Conservation (phyloP, 2,888 invertebrate species). For the Athalia circularis region DNA sequence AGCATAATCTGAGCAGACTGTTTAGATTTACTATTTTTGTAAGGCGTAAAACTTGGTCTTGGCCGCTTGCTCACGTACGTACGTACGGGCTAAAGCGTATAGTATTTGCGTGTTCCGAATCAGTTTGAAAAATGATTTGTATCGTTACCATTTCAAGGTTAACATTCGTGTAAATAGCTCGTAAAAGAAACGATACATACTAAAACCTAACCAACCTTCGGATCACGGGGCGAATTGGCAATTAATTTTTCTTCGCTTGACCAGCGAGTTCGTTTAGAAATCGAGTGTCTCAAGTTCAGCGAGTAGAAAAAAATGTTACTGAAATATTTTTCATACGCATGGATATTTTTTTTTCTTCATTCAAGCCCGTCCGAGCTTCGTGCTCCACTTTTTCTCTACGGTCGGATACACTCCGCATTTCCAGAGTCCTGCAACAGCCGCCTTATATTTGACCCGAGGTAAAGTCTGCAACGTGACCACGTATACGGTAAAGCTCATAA, state of each 20-base stretch:
- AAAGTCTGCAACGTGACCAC: slow-evolving; percentile 60
- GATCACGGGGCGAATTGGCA: not conserved
- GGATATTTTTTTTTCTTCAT: not conserved
- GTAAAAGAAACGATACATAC: not conserved
- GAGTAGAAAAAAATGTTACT: not conserved
- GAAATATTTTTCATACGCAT: not conserved
- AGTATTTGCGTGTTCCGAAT: slow-evolving; percentile 7
- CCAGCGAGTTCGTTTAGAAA: slow-evolving; percentile 10
- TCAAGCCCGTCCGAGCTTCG: slow-evolving; percentile 24
- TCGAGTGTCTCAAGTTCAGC: slow-evolving; percentile 29
- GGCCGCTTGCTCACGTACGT: too few species aligned
- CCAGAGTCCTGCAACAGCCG: too few species aligned
- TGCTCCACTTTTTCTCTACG: slow-evolving; percentile 27
- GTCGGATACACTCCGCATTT: not conserved
- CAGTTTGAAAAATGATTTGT: slow-evolving; percentile 28
- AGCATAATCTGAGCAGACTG: not conserved
- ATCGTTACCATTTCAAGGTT: not conserved
- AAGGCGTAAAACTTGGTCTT: not conserved
- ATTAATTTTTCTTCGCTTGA: slow-evolving; percentile 3
- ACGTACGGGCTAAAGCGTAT: not conserved
- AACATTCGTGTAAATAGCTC: slow-evolving; percentile 6
- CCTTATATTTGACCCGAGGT: slow-evolving; percentile 16
- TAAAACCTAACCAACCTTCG: slow-evolving; percentile 30
- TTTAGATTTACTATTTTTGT: slow-evolving; percentile 24
- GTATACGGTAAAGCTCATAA: slow-evolving; percentile 60